Conservation (phyloP, 2,797 vertebrate genomes). For the Amniataba percoides region DNA sequence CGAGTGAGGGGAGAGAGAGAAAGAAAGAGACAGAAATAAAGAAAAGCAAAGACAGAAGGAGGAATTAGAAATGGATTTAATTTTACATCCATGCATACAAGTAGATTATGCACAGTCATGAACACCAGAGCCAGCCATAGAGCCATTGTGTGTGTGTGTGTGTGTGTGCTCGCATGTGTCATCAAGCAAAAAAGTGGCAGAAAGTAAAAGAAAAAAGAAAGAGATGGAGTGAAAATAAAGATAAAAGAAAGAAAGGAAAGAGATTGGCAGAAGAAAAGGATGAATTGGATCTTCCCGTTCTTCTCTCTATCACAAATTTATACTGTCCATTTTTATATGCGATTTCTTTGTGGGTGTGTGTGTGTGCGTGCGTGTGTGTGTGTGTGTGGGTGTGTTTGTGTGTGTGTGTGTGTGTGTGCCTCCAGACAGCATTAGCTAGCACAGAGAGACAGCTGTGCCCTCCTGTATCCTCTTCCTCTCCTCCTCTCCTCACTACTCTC, state of each 20-base stretch:
- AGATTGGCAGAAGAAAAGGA: constrained; percentile 4
- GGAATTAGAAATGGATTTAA: constrained; percentile 52
- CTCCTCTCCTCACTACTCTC: constrained; percentile 22
- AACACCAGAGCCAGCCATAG: constrained; percentile 20
- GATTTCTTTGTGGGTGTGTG: constrained; percentile 9
- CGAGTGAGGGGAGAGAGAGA: background rate
- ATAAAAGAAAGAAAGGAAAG: constrained; percentile 28
- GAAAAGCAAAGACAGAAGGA: constrained; percentile 25
- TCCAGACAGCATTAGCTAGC: constrained; percentile 42
- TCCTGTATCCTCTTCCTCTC: constrained; percentile 33
- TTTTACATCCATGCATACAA: constrained; percentile 30
- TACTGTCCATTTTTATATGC: background rate
- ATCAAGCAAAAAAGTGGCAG: constrained; percentile 6
- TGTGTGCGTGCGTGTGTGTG: constrained; percentile 22
- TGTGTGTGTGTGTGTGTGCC: constrained; percentile 11
- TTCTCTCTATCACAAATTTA: constrained; percentile 1
- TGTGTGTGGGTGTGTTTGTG: constrained; percentile 35
- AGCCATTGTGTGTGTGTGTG: background rate
- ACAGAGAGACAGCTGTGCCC: constrained; percentile 58
- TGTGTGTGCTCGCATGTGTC: constrained; percentile 7
- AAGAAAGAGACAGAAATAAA: background rate
- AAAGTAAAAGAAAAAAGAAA: constrained; percentile 10
- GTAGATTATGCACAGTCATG: constrained; percentile 61
- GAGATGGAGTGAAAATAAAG: constrained; percentile 19
- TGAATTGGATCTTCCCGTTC: background rate